Evolutionary conservation across 37 sponge, comb jelly and placozoan species (phyloP), one percentile per base, ranked within the genome.

Genomic region (Diacarnus erythraeanus): DNA sequence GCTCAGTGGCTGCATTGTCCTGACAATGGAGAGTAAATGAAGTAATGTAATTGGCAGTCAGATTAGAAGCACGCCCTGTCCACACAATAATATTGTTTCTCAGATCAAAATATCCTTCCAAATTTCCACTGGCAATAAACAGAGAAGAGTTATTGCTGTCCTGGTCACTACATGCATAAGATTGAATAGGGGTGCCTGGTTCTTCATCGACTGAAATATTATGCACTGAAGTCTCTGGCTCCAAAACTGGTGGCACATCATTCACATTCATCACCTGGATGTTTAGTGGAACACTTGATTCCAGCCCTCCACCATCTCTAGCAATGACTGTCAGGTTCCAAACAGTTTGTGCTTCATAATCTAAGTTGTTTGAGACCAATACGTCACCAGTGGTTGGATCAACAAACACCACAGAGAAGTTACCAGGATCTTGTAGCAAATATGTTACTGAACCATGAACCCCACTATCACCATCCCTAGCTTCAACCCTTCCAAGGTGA

Each of bases 251-350:
- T 75, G 37, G 0, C 17, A 78, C 79, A 74, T 89, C 84, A 66
- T 89, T 83, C 36, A 80, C 66, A 34, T 83, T 83, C 6, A 64
- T 9, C 23, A 89, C 59, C 26, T 31, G 20, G 22, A 89, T 83
- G 17, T 59, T 37, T 18, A 89, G 65, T 31, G 67, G 58, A 6
- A 69, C 80, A 43, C 66, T 47, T 51, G 64, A 76, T 22, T 78
- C 79, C 8, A 34, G 22, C 25, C 84, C 90, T 31, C 80, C 90
- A 17, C 84, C 75, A 74, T 89, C 90, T 29, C 67, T 22, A 29
- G 82, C 93, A 33, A 80, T 75, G 0, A 92, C 78, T 29, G 72
- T 75, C 38, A 92, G 75, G 21, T 76, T 80, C 82, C 89, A 88
- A 8, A 57, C 36, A 23, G 6, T 51, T 27, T 57, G 65, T 1